Evolutionary conservation across 2,113 vertebrate species (phyloP).

Genomic region (Hydrolagus affinis): DNA sequence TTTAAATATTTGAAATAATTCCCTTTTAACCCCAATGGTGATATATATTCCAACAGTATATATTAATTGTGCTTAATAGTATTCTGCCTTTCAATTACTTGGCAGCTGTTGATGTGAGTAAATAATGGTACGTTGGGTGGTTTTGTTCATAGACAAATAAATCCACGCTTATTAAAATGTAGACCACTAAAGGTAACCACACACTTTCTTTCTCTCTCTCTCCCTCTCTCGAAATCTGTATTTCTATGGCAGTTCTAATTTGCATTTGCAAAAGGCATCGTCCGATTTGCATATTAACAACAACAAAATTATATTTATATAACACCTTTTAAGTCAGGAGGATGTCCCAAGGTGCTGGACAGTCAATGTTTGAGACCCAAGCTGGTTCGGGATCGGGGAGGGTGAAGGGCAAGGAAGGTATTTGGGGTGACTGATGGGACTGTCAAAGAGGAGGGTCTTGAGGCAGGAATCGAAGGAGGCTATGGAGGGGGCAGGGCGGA

Average conservation of each 20-base stretch:
- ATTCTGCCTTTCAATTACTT: background rate
- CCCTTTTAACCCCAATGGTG: background rate
- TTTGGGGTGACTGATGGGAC: too few relatives aligned
- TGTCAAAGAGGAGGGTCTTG: too few relatives aligned
- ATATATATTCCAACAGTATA: background rate
- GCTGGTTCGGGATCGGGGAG: too few relatives aligned
- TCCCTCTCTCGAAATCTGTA: background rate
- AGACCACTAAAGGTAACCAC: background rate
- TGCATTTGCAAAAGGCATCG: background rate
- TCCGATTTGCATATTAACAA: background rate
- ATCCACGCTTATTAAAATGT: background rate
- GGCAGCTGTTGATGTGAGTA: background rate
- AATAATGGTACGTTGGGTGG: background rate
- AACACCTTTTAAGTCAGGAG: too few relatives aligned
- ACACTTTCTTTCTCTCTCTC: background rate
- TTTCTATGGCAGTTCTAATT: too few relatives aligned
- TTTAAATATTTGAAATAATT: too few relatives aligned
- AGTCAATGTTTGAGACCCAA: too few relatives aligned
- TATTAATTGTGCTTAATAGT: background rate
- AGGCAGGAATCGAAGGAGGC: too few relatives aligned
- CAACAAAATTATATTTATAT: too few relatives aligned
- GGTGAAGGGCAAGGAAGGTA: too few relatives aligned
- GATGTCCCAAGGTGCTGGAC: too few relatives aligned
- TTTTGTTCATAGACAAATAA: background rate
- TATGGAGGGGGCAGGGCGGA: too few relatives aligned